Conservation (phyloP, 2,113 vertebrate genomes). For the Serranochromis macrocephalus region DNA sequence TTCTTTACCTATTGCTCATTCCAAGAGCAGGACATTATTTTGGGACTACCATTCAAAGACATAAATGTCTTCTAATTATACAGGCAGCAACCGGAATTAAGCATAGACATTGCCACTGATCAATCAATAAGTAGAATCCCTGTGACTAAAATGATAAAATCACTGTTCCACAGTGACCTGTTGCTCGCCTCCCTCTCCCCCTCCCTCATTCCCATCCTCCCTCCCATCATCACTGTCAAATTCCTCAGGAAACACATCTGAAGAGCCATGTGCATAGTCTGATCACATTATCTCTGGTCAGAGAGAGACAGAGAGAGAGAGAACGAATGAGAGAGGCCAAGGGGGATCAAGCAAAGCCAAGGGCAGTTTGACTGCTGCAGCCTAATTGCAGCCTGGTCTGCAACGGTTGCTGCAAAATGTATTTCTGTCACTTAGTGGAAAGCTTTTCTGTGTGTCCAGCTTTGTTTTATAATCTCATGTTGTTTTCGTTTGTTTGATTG, state of each 20-base stretch:
- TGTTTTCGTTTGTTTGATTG: neutral
- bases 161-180: constrained; percentile 50
- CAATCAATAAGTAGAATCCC: neutral
- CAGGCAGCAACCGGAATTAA: neutral
- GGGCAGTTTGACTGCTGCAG: constrained; percentile 53
- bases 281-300: constrained; percentile 70
- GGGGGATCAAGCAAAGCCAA: constrained; percentile 54
- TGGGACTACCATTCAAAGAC: neutral
- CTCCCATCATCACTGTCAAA: constrained; percentile 61
- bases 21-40: neutral
- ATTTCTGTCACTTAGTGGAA: constrained; percentile 6
- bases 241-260: constrained; percentile 69
- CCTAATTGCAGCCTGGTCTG: constrained; percentile 60
- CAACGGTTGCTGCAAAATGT: constrained; percentile 49
- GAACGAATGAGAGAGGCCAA: constrained; percentile 23
- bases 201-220: constrained; percentile 17
- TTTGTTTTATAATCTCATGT: neutral
- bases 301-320: constrained; percentile 30
- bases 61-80: neutral
- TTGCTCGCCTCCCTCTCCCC: constrained; percentile 11
- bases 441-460: neutral
- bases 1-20: neutral
- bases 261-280: constrained; percentile 64
- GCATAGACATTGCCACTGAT: neutral
- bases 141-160: constrained; percentile 26